Evolutionary conservation across 2,888 invertebrate species (phyloP).

Genomic region (Tetramorium bicarinatum): DNA sequence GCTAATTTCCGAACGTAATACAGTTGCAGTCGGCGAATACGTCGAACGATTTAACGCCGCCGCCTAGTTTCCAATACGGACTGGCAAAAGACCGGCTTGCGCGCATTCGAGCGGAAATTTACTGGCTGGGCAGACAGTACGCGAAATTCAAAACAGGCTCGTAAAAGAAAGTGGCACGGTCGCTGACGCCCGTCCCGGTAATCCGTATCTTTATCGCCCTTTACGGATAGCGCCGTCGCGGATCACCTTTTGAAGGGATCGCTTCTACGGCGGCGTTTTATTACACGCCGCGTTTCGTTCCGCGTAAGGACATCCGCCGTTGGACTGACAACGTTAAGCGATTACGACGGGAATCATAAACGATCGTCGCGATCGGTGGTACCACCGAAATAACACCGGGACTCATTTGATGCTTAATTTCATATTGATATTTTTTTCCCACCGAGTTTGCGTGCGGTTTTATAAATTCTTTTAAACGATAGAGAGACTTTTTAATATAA

Average conservation of each 20-base stretch:
- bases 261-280: constrained; percentile 58
- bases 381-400: neutral
- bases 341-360: constrained; percentile 26
- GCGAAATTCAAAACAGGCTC: constrained; percentile 78
- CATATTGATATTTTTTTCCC: neutral
- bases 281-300: constrained; percentile 50
- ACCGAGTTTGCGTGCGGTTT: neutral
- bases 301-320: constrained; percentile 30
- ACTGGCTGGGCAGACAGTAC: constrained; percentile 40
- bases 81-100: neutral
- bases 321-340: constrained; percentile 33
- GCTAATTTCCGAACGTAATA: constrained; percentile 46
- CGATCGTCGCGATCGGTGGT: neutral
- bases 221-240: constrained; percentile 68
- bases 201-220: constrained; percentile 82
- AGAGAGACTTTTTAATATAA: neutral
- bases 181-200: constrained; percentile 70
- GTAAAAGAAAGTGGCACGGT: constrained; percentile 75
- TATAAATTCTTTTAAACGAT: neutral
- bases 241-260: constrained; percentile 71
- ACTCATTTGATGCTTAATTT: constrained; percentile 30
- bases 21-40: constrained; percentile 29
- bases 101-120: constrained; percentile 47
- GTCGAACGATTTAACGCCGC: constrained; percentile 34
- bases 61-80: constrained; percentile 54